phyloP scores from a whole-genome alignment of 2,888 invertebrate species.

The Aspidiotus destructor region DNA sequence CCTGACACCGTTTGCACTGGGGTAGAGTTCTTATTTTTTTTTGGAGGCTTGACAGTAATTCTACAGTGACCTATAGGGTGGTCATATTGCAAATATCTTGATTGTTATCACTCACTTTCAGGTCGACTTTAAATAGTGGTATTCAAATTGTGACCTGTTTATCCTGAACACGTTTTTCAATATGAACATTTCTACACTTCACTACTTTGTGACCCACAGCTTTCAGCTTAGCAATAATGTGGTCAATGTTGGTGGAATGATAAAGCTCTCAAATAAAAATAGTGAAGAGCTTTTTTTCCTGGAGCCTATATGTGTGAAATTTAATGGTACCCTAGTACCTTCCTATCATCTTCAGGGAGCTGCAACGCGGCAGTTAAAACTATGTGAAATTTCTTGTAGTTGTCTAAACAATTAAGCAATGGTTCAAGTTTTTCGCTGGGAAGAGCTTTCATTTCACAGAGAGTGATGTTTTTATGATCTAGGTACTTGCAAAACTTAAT shows the following conservation, averaged over 20 bases:
- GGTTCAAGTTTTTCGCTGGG: neutral
- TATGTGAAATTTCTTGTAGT: neutral
- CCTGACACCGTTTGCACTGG: neutral
- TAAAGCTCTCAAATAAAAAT: neutral
- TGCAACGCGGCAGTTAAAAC: neutral
- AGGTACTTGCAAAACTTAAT: neutral
- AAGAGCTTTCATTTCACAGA: neutral
- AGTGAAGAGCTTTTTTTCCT: neutral
- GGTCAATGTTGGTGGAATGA: neutral
- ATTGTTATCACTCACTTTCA: neutral
- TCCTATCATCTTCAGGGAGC: neutral
- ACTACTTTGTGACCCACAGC: neutral
- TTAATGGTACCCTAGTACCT: neutral
- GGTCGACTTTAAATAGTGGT: neutral
- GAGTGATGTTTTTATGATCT: neutral
- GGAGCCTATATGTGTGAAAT: neutral
- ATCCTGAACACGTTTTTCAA: neutral
- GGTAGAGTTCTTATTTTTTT: neutral
- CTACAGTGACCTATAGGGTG: neutral
- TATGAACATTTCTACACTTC: neutral
- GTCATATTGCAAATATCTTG: neutral
- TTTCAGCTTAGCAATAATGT: neutral
- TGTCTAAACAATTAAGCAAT: neutral
- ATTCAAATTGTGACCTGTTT: neutral
- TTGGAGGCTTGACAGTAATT: neutral